These are phyloP conservation scores for Seriola rivoliana DNA, from an alignment of 2,113 vertebrate genomes.

Conservation along the genomic window DNA sequence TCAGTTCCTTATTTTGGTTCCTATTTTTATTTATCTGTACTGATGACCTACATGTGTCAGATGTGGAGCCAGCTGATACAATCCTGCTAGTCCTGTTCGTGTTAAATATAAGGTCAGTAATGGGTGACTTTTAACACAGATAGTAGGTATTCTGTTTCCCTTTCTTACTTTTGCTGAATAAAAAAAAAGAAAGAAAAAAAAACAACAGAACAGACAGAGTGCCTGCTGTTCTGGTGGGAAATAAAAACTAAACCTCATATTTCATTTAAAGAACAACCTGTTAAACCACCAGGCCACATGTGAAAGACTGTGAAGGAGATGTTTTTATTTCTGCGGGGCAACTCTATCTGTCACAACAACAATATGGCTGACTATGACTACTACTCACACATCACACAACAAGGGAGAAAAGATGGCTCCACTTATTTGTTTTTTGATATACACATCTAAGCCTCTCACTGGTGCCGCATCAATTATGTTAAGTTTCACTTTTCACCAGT, in stretches of 20 bases:
- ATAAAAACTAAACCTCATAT: background rate
- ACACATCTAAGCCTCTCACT: too few relatives aligned
- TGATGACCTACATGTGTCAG: background rate
- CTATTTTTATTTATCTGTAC: background rate
- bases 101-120: background rate
- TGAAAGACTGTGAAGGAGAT: background rate
- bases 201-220: too few relatives aligned
- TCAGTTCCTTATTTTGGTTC: constrained; percentile 17
- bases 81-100: background rate
- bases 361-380: background rate
- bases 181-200: background rate
- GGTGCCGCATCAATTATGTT: too few relatives aligned
- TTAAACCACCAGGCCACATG: background rate
- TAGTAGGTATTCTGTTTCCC: background rate
- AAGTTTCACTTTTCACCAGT: background rate
- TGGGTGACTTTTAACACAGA: background rate
- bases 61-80: background rate
- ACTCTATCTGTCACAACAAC: background rate
- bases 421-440: too few relatives aligned
- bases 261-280: background rate
- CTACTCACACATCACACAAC: too few relatives aligned
- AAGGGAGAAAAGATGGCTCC: too few relatives aligned
- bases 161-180: background rate
- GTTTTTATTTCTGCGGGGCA: background rate
- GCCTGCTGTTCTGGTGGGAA: too few relatives aligned